Conservation (phyloP, 1,140 invertebrate genomes). For the Tetragonula clypearis region DNA sequence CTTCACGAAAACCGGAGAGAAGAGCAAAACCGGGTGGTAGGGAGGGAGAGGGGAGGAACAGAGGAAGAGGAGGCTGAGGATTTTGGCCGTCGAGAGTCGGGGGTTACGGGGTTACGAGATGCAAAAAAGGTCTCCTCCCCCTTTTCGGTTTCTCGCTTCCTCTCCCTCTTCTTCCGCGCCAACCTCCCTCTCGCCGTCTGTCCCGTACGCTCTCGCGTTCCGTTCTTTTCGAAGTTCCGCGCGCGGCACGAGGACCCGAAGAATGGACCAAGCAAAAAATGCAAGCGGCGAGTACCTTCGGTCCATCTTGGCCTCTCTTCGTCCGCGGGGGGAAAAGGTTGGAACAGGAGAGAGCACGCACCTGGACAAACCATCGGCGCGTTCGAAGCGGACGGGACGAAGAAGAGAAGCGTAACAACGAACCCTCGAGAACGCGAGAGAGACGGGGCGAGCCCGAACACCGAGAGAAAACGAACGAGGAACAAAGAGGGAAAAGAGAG, state of each 20-base stretch:
- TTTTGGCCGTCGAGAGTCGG: slow-evolving; percentile 30
- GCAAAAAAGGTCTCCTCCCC: slow-evolving; percentile 36
- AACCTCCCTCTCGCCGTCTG: not conserved
- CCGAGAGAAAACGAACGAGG: slow-evolving; percentile 18
- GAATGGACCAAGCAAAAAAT: slow-evolving; percentile 53
- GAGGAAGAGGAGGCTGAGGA: slow-evolving; percentile 15
- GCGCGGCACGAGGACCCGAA: slow-evolving; percentile 32
- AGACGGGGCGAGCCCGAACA: not conserved
- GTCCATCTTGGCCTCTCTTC: slow-evolving; percentile 44
- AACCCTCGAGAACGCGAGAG: not conserved
- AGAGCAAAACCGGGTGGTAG: not conserved
- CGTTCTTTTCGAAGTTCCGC: slow-evolving; percentile 29
- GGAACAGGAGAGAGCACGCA: slow-evolving; percentile 50
- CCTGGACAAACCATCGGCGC: slow-evolving; percentile 60
- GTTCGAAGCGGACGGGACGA: slow-evolving; percentile 46
- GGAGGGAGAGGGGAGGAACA: too few species aligned
- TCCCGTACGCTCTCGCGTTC: not conserved
- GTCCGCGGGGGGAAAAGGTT: slow-evolving; percentile 13
- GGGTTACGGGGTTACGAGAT: slow-evolving; percentile 54
- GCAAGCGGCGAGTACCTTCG: slow-evolving; percentile 35
- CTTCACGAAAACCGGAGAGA: slow-evolving; percentile 3
- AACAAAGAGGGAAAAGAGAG: slow-evolving; percentile 3
- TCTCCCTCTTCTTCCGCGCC: not conserved
- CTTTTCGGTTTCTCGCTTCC: slow-evolving; percentile 17
- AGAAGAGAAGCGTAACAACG: slow-evolving; percentile 42